Evolutionary conservation across 2,797 vertebrate species (phyloP), one percentile per base, ranked within the genome.

Genomic region (Adelosebastes latens): DNA sequence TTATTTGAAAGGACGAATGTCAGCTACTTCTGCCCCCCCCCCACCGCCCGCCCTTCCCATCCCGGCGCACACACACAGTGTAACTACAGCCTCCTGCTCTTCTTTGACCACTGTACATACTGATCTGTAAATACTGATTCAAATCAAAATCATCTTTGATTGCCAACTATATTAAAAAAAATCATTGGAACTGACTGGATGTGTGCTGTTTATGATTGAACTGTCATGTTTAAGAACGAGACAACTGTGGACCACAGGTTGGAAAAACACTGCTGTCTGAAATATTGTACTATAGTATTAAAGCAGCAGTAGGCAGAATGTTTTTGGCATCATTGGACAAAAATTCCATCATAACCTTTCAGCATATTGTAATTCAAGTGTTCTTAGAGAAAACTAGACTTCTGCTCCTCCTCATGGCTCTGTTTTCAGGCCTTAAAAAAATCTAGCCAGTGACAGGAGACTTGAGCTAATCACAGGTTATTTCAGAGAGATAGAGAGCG

Each of bases 51-150:
- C 2, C 3, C 11, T 13, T 36, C 10, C 76, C 22, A 31, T 18
- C 29, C 4, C 7, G 14, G 49, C 46, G 52, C 13, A 12, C 70
- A 63, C 68, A 56, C 65, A 82, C 75, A 46, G 65, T 82, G 83
- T 84, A 80, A 79, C 79, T 87, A 78, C 84, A 88, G 75, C 82
- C 80, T 52, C 79, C 72, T 75, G 46, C 81, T 89, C 75, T 49
- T 84, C 85, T 87, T 82, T 87, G 87, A 89, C 84, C 86, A 84
- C 83, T 95, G 92, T 95, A 94, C 85, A 95, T 94, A 95, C 75
- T 83, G 89, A 93, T 89, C 76, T 92, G 94, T 94, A 94, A 82
- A 93, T 92, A 94, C 77, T 85, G 87, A 92, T 89, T 93, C 85
- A 91, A 89, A 90, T 89, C 81, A 74, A 88, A 86, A 93, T 89